Evolutionary conservation across 2,797 vertebrate genomes (phyloP).

Genomic region (Sebastes miniatus): DNA sequence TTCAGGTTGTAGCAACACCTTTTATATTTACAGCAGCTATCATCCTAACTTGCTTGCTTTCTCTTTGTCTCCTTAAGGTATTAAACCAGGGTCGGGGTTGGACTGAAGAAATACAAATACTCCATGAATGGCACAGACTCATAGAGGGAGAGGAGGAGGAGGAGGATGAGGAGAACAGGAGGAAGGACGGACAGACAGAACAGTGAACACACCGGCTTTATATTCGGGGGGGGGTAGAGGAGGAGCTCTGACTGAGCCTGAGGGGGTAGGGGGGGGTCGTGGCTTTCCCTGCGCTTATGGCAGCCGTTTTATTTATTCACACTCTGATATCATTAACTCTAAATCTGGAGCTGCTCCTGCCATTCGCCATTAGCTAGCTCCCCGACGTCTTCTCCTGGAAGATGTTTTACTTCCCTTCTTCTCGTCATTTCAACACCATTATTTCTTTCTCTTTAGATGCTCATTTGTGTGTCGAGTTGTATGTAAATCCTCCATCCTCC

Average conservation of each 20-base stretch:
- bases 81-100: conserved; percentile 77
- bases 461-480: conserved; percentile 61
- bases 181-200: conserved; percentile 48
- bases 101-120: conserved; percentile 63
- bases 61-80: conserved; percentile 81
- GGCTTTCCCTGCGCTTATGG: conserved; percentile 77
- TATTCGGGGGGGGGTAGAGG: conserved; percentile 63
- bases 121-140: conserved; percentile 73
- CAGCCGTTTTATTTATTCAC: conserved; percentile 93
- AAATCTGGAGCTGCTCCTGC: conserved; percentile 79
- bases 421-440: conserved; percentile 38
- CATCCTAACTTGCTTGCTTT: not conserved
- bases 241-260: conserved; percentile 62
- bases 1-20: not conserved
- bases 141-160: conserved; percentile 59
- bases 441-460: conserved; percentile 64
- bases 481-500: conserved; percentile 48
- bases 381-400: not conserved
- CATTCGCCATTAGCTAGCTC: conserved; percentile 57
- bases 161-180: not conserved
- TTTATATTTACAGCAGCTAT: not conserved
- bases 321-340: conserved; percentile 76
- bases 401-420: conserved; percentile 13
- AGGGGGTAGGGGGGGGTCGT: conserved; percentile 58
- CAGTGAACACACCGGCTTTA: conserved; percentile 69